Conservation (phyloP, 2,113 vertebrate genomes). For the Erythrocebus patas region DNA sequence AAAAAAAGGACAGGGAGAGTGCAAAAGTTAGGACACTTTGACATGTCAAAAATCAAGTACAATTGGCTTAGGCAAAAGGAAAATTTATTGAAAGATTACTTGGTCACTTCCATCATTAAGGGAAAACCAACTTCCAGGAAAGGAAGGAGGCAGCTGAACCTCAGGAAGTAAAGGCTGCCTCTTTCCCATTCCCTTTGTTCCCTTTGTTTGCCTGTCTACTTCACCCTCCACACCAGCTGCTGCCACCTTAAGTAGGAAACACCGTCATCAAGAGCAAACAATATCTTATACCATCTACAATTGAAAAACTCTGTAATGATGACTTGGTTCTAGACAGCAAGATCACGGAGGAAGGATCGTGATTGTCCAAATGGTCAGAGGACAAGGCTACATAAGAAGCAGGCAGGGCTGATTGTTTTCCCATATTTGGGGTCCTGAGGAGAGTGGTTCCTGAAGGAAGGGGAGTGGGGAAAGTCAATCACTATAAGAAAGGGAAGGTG, state of each 20-base stretch:
- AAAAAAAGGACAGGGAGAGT: not conserved
- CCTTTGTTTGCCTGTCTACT: not conserved
- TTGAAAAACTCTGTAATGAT: not conserved
- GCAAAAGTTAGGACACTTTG: not conserved
- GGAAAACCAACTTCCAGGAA: not conserved
- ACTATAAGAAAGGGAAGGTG: not conserved
- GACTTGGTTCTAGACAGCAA: not conserved
- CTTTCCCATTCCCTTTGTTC: not conserved
- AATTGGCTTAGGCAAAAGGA: not conserved
- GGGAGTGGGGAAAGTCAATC: not conserved
- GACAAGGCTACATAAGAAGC: not conserved
- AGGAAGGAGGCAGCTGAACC: not conserved
- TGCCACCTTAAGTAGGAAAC: not conserved
- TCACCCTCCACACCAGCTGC: not conserved
- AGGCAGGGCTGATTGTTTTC: not conserved
- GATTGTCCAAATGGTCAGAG: not conserved
- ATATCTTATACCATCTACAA: not conserved
- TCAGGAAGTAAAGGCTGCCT: not conserved
- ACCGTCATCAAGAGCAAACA: not conserved
- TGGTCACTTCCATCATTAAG: not conserved
- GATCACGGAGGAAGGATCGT: not conserved
- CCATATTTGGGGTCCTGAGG: not conserved
- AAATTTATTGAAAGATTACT: constrained; percentile 1
- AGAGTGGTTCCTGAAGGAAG: not conserved
- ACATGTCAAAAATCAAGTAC: not conserved